Evolutionary conservation across 2,113 vertebrate species (phyloP).

Genomic region (Fregetta grallaria): DNA sequence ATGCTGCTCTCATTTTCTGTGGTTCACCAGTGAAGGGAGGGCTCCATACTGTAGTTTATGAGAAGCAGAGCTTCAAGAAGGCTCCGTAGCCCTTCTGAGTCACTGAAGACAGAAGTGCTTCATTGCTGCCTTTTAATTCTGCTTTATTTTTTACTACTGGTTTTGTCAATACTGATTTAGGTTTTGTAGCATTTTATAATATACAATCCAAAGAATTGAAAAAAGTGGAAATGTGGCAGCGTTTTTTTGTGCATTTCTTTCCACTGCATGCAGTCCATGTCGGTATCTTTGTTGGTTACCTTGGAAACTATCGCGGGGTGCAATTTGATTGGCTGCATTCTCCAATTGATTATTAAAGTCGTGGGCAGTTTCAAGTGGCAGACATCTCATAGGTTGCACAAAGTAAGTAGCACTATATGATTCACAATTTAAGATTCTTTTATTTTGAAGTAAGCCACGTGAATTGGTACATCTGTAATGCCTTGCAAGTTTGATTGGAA

Average conservation of each 20-base stretch:
- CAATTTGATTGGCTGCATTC: slow-evolving; percentile 59
- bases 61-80: background rate
- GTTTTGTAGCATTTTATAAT: background rate
- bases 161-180: background rate
- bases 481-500: background rate
- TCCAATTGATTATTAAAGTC: slow-evolving; percentile 49
- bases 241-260: slow-evolving; percentile 6
- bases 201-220: background rate
- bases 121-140: background rate
- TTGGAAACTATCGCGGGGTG: slow-evolving; percentile 64
- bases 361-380: slow-evolving; percentile 53
- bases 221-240: slow-evolving; percentile 10
- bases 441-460: slow-evolving; percentile 28
- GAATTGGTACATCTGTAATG: background rate
- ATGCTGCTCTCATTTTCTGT: background rate
- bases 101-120: background rate
- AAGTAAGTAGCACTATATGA: slow-evolving; percentile 30
- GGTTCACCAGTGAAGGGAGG: background rate
- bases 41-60: background rate
- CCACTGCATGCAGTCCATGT: background rate
- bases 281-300: slow-evolving; percentile 65
- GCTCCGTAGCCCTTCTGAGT: background rate
- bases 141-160: background rate
- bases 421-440: background rate
- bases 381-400: slow-evolving; percentile 27